Conservation (phyloP, 1,140 invertebrate species). For the Pachyrhynchus sulphureomaculatus region DNA sequence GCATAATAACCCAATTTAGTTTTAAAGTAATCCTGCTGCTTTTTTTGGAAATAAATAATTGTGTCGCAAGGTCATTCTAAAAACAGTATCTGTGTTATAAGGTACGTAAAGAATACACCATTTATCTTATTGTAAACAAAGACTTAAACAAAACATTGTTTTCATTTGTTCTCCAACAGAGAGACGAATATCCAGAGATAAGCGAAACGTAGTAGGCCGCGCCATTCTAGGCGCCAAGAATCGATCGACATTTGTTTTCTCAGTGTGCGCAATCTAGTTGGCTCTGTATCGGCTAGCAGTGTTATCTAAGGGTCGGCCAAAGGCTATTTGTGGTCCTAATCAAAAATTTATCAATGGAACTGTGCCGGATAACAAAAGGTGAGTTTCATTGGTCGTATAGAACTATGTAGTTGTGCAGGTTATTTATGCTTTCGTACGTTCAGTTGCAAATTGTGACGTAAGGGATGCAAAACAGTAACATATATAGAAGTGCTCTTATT, state of each 20-base stretch:
- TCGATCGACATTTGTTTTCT: slow-evolving; percentile 3
- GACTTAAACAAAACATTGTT: slow-evolving; percentile 1
- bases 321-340: not conserved
- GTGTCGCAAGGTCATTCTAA: not conserved
- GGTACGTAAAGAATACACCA: not conserved
- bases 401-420: not conserved
- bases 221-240: slow-evolving; percentile 5
- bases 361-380: slow-evolving; percentile 3
- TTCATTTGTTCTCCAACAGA: not conserved
- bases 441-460: too few species aligned
- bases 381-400: not conserved
- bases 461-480: too few species aligned
- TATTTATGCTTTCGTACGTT: too few species aligned
- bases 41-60: too few species aligned
- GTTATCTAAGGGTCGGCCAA: slow-evolving; percentile 1
- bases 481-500: too few species aligned
- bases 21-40: too few species aligned
- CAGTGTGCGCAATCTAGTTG: slow-evolving; percentile 5
- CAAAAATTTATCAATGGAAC: slow-evolving; percentile 1
- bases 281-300: not conserved
- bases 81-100: not conserved
- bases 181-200: slow-evolving; percentile 8
- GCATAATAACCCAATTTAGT: too few species aligned
- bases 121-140: slow-evolving; percentile 2
- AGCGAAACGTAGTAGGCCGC: slow-evolving; percentile 2